These are phyloP conservation scores for Hoplodrina ambigua DNA, from an alignment of 2,888 invertebrate genomes.

Conservation along the genomic window DNA sequence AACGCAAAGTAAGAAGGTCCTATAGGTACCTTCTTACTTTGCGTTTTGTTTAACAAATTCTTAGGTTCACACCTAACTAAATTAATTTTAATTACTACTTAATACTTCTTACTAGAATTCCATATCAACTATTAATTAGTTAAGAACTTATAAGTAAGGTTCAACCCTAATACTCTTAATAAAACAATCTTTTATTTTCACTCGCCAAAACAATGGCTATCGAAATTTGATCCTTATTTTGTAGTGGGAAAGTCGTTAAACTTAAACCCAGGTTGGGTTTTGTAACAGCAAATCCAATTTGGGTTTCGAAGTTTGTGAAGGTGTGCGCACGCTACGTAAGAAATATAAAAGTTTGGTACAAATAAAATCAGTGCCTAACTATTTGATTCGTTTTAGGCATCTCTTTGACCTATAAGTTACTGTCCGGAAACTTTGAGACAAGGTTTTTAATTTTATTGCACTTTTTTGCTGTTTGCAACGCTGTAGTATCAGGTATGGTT, in stretches of 20 bases:
- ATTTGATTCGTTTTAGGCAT: constrained; percentile 13
- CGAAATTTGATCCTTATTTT: background rate
- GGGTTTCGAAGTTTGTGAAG: constrained; percentile 9
- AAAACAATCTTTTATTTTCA: constrained; percentile 2
- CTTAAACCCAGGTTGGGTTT: background rate
- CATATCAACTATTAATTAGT: constrained; percentile 37
- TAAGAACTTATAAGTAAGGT: constrained; percentile 12
- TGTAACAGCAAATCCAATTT: constrained; percentile 2
- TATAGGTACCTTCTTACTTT: too few relatives aligned
- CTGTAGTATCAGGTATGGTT: too few relatives aligned
- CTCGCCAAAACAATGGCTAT: background rate
- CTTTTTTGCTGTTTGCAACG: too few relatives aligned
- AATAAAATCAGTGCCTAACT: constrained; percentile 18
- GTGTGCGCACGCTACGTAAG: background rate
- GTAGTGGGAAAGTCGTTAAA: background rate
- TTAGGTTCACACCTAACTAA: constrained; percentile 4
- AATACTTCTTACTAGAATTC: constrained; percentile 8
- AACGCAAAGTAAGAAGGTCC: background rate
- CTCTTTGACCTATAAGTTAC: constrained; percentile 1
- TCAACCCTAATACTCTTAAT: constrained; percentile 10
- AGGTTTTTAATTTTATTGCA: too few relatives aligned
- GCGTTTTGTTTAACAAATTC: too few relatives aligned
- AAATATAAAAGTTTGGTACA: constrained; percentile 26
- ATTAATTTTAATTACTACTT: constrained; percentile 13
- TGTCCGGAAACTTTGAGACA: too few relatives aligned